phyloP scores from a whole-genome alignment of 2,797 vertebrate species.

The Lagocephalus sceleratus region DNA sequence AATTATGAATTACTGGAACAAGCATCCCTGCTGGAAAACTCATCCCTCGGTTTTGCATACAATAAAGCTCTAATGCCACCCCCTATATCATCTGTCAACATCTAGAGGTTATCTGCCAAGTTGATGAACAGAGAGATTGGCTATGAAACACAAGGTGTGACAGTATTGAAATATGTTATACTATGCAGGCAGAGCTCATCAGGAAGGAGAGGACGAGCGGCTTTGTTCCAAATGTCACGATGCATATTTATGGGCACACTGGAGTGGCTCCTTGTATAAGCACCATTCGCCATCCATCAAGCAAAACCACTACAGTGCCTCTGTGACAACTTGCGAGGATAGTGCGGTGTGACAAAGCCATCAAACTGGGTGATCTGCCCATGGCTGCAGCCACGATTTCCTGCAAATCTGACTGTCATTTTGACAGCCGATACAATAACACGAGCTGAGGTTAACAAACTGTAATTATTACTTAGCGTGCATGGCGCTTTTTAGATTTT shows the following conservation, averaged over 20 bases:
- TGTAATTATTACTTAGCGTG: slow-evolving; percentile 36
- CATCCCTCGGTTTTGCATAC: slow-evolving; percentile 53
- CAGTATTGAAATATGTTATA: slow-evolving; percentile 79
- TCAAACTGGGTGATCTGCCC: slow-evolving; percentile 55
- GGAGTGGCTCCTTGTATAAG: slow-evolving; percentile 80
- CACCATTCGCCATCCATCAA: slow-evolving; percentile 77
- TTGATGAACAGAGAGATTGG: slow-evolving; percentile 79
- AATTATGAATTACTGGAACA: slow-evolving; percentile 56
- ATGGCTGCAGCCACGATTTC: slow-evolving; percentile 41
- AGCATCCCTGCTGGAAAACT: slow-evolving; percentile 44
- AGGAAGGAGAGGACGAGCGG: slow-evolving; percentile 78
- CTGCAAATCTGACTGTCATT: slow-evolving; percentile 45
- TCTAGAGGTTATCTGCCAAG: slow-evolving; percentile 76
- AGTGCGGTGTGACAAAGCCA: slow-evolving; percentile 61
- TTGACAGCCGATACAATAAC: slow-evolving; percentile 34
- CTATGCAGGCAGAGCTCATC: slow-evolving; percentile 78
- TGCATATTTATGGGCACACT: slow-evolving; percentile 84
- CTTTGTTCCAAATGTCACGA: slow-evolving; percentile 87
- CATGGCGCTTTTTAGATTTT: slow-evolving; percentile 17
- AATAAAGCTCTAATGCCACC: slow-evolving; percentile 57
- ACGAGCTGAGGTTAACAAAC: slow-evolving; percentile 37
- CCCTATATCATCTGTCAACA: slow-evolving; percentile 71
- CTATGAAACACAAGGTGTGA: slow-evolving; percentile 79
- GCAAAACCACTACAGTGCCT: slow-evolving; percentile 71
- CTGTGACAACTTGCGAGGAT: slow-evolving; percentile 68